A percentile compares a stretch with the other conserved stretches of the same genome.
Conservation (phyloP, 2,888 invertebrate genomes). For the Blastobasis lacticolella region DNA sequence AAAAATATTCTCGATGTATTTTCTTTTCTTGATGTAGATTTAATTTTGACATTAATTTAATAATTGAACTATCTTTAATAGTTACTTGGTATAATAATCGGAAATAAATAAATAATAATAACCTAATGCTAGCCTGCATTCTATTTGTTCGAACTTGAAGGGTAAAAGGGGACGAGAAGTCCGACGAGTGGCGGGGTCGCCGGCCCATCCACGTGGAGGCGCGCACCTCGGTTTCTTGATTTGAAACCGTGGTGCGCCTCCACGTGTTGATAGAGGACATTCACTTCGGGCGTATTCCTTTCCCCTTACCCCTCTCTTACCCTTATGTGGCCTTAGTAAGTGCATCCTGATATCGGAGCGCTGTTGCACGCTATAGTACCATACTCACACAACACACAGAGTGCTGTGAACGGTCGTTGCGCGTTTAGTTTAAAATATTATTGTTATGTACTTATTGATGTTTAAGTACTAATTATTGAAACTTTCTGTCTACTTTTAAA, state of each 20-base stretch:
- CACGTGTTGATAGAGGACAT: conserved; percentile 52
- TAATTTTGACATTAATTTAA: too few relatives aligned
- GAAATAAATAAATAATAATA: too few relatives aligned
- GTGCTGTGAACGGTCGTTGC: conserved; percentile 57
- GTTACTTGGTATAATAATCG: too few relatives aligned
- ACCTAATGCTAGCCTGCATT: too few relatives aligned
- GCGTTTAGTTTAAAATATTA: conserved; percentile 10
- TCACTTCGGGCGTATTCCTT: conserved; percentile 46
- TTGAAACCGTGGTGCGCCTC: conserved; percentile 65
- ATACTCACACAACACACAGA: conserved; percentile 49
- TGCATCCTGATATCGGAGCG: conserved; percentile 66
- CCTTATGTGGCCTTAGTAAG: conserved; percentile 48
- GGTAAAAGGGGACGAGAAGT: conserved; percentile 32
- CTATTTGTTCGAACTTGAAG: conserved; percentile 19
- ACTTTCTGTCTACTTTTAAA: conserved; percentile 13
- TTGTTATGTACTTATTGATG: too few relatives aligned
- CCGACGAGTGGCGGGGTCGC: conserved; percentile 49
- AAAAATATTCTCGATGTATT: too few relatives aligned
- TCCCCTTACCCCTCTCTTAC: conserved; percentile 24
- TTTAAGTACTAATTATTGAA: conserved; percentile 17
- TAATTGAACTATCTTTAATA: too few relatives aligned
- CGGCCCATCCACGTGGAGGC: conserved; percentile 69
- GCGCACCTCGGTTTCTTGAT: conserved; percentile 51
- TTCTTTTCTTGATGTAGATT: too few relatives aligned
- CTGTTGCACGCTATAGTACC: conserved; percentile 40